These are phyloP conservation scores for Yponomeuta malinellus DNA, from an alignment of 2,888 invertebrate genomes.

Conservation along the genomic window DNA sequence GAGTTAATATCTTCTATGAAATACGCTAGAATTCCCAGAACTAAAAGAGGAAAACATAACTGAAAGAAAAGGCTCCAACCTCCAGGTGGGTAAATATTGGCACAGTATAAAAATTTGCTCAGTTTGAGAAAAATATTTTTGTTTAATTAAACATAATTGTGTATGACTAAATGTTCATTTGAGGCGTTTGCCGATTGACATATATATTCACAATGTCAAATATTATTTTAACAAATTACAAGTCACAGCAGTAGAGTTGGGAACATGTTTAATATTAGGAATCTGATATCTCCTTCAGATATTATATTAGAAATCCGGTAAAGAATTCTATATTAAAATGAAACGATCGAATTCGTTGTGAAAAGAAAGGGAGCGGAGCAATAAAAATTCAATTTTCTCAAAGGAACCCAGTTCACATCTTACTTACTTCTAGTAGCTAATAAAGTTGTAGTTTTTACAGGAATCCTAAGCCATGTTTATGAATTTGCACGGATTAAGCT, in stretches of 20 bases:
- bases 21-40: not conserved
- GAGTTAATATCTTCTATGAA: not conserved
- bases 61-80: not conserved
- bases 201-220: no score
- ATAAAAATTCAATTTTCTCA: constrained; percentile 6
- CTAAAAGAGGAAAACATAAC: not conserved
- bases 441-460: constrained; percentile 31
- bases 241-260: no score
- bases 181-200: no score
- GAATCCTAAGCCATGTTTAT: constrained; percentile 42
- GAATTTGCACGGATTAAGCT: constrained; percentile 61
- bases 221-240: no score
- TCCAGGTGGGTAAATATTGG: not conserved
- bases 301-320: not conserved
- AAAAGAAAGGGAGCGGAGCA: not conserved
- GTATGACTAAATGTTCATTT: no score
- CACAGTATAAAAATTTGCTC: no score
- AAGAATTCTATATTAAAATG: not conserved
- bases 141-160: no score
- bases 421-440: not conserved
- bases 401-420: not conserved
- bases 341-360: not conserved
- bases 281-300: no score
- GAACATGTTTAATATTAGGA: no score
- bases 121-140: no score